These are phyloP conservation scores for Clunio marinus DNA, from an alignment of 2,888 invertebrate genomes.

Conservation along the genomic window DNA sequence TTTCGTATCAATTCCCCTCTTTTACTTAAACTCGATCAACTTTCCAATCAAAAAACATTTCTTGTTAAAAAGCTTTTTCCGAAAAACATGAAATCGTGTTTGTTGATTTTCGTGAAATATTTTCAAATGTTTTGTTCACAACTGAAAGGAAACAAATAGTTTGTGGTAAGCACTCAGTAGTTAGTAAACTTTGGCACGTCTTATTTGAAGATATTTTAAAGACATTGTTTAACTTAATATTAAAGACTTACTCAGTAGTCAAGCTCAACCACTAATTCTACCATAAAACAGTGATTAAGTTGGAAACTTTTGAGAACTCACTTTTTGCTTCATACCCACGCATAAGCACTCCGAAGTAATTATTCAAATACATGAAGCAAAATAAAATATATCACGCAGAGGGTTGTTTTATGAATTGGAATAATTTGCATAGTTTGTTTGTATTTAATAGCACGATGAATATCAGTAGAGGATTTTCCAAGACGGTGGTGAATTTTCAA, in stretches of 20 bases:
- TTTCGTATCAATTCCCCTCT: neutral
- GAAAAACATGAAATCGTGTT: neutral
- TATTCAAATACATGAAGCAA: slow-evolving; percentile 13
- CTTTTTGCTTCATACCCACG: too few relatives aligned
- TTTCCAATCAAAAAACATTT: neutral
- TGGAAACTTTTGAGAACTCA: too few relatives aligned
- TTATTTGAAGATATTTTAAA: too few relatives aligned
- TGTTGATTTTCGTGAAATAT: neutral
- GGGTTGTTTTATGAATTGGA: slow-evolving; percentile 35
- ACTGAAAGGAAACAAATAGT: too few relatives aligned
- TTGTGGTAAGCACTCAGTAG: too few relatives aligned
- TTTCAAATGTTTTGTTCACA: too few relatives aligned
- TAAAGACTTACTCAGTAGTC: too few relatives aligned
- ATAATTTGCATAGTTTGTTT: slow-evolving; percentile 38
- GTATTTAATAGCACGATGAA: slow-evolving; percentile 30
- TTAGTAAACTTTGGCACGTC: too few relatives aligned
- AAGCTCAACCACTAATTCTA: too few relatives aligned
- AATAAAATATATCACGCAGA: slow-evolving; percentile 25
- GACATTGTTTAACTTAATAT: too few relatives aligned
- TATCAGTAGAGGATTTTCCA: slow-evolving; percentile 13
- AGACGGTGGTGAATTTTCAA: slow-evolving; percentile 30
- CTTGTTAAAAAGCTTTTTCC: neutral
- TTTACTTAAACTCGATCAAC: neutral
- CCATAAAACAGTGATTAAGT: too few relatives aligned
- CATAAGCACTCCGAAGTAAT: too few relatives aligned